Evolutionary conservation across 2,888 invertebrate genomes (phyloP), one percentile per base, ranked within the genome.

Genomic region (Cantharis lateralis): DNA sequence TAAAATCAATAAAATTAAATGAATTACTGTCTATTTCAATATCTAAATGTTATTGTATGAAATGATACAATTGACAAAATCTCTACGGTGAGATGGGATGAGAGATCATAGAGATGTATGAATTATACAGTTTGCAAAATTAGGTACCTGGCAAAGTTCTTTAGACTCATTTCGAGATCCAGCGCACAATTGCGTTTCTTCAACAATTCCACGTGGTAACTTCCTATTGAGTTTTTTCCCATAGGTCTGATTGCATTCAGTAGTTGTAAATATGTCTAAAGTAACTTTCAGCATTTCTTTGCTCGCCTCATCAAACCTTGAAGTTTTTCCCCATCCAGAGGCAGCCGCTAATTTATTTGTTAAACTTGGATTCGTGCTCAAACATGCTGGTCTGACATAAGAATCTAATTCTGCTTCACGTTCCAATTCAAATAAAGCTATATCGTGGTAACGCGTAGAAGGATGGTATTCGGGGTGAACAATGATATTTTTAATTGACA

Each of bases 281-380:
- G 85, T 86, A 0, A 91, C 90, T 82, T 91, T 90, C 3, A 88
- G 81, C 69, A 91, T 83, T 79, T 87, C 85, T n/a, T 74, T 62
- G 70, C 76, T 80, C 3, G 11, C 28, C 4, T 63, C 75, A 3
- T 28, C 72, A 1, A 64, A 63, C 61, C 26, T 70, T 63, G 81
- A 82, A 0, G 90, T 90, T 69, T 89, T 90, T 1, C 93, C 93
- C 86, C 92, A 93, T 1, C 93, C 93, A 13, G 13, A 9, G 11
- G 18, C 64, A 64, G 20, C 10, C 3, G 20, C n/a, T 11, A 18
- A 18, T 11, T 3, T 16, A 18, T 18, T 61, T 2, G 16, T n/a
- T 79, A 79, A 63, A 18, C 68, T 32, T 10, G 62, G 10, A 3
- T 75, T 77, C 2, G 72, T 75, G 75, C 82, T 81, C 9, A 91